phyloP scores from a whole-genome alignment of 2,888 invertebrate genomes.

The Dusona sp. region DNA sequence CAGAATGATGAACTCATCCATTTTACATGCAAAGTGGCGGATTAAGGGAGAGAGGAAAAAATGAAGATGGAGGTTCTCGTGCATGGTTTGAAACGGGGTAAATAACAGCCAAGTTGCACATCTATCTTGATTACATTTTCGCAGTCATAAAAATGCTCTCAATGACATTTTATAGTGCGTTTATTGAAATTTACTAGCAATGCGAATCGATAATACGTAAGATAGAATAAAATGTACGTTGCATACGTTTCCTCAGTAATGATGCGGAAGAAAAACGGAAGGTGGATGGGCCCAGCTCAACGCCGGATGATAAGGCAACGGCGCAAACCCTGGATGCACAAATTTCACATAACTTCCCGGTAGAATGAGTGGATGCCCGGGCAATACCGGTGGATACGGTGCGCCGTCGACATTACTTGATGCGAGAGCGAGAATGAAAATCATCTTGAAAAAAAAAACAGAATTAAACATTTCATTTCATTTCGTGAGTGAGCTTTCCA shows the following conservation, averaged over 20 bases:
- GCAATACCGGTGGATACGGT: constrained; percentile 65
- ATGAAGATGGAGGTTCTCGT: not conserved
- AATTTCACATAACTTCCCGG: constrained; percentile 64
- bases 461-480: not conserved
- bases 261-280: constrained; percentile 54
- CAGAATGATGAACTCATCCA: not conserved
- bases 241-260: constrained; percentile 48
- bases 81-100: not conserved
- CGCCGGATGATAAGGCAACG: constrained; percentile 62
- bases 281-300: constrained; percentile 60
- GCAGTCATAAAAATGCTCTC: constrained; percentile 1
- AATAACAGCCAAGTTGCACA: not conserved
- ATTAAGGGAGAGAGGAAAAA: not conserved
- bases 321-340: constrained; percentile 61
- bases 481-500: not conserved
- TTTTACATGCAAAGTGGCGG: constrained; percentile 13
- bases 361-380: constrained; percentile 50
- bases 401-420: constrained; percentile 43
- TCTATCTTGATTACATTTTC: constrained; percentile 29
- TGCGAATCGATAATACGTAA: constrained; percentile 2
- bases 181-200: constrained; percentile 17
- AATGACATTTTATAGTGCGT: not conserved
- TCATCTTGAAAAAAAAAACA: constrained; percentile 30
- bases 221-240: not conserved
- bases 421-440: constrained; percentile 57